Conservation (phyloP, 2,113 vertebrate genomes). For the Sphyrna mokarran region DNA sequence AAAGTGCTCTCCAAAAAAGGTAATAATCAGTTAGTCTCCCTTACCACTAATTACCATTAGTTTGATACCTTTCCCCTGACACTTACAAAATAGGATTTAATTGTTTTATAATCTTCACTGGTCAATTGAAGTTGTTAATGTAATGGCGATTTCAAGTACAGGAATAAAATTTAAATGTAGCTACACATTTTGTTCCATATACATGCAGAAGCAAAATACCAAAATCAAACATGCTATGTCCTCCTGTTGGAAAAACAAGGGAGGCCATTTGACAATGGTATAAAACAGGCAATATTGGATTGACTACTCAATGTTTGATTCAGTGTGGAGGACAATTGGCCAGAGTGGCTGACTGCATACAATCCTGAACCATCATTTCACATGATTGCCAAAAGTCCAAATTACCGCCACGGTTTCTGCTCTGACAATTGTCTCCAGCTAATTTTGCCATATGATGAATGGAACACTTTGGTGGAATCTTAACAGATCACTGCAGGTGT, state of each 20-base stretch:
- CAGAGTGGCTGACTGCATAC: not conserved
- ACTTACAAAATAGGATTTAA: not conserved
- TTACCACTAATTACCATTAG: not conserved
- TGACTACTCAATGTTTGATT: not conserved
- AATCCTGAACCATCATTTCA: not conserved
- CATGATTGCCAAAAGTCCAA: not conserved
- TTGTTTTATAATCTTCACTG: not conserved
- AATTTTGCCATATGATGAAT: not conserved
- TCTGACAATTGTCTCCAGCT: not conserved
- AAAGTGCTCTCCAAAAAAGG: not conserved
- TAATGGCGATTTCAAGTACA: not conserved
- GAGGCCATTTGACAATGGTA: not conserved
- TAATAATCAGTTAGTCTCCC: not conserved
- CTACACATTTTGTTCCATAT: not conserved
- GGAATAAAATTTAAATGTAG: not conserved
- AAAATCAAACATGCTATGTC: not conserved
- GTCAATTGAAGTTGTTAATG: not conserved
- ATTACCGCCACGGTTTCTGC: not conserved
- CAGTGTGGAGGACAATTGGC: not conserved
- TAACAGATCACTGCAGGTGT: not conserved
- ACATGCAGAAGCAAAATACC: not conserved
- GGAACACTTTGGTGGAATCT: not conserved
- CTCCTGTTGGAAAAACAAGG: not conserved
- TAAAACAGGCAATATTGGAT: not conserved
- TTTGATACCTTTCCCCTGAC: not conserved